Evolutionary conservation across 2,113 vertebrate genomes (phyloP), one percentile per base, ranked within the genome.

Genomic region (Myrmecobius fasciatus): DNA sequence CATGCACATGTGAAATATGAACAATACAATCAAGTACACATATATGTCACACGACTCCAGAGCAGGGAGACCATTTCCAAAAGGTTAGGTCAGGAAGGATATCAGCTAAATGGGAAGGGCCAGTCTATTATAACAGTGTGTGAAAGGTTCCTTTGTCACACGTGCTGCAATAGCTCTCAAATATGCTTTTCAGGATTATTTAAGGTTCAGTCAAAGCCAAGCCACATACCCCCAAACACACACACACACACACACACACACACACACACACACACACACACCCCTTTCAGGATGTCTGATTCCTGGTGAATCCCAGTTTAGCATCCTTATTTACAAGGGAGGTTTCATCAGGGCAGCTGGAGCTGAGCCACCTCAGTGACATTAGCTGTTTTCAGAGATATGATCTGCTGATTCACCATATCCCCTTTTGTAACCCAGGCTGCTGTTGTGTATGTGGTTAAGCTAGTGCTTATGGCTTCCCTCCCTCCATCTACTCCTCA

Each of bases 391-490:
- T n/a, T 20, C 36, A 75, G 94, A 96, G 53, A 49, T 52, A 52
- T 25, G 56, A 88, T 94, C 31, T 97, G 89, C 96, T 93, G 89
- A 92, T 93, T 96, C 95, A 89, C 1, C 91, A 4, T 83, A 91
- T 53, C 91, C 43, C 90, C 43, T 25, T 60, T 31, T 53, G 36
- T 47, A 48, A 52, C 6, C 0, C 12, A 6, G 90, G 89, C 22
- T 67, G 43, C 43, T 90, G 0, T 91, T 91, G 75, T 54, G 28
- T 53, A 36, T 49, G 91, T 5, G 49, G 49, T 25, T 92, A 3
- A 88, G 54, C 48, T 22, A 91, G 12, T 53, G 24, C 9, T 52
- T 60, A 89, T 93, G 91, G 60, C n/a, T 31, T 97, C 53, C n/a
- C 43, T 89, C 12, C 46, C 11, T 92, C 52, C 91, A 88, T 95